A percentile compares a stretch with the other conserved stretches of the same genome.
Conservation (phyloP, 1,140 invertebrate species). For the Zeugodacus cucurbitae region DNA sequence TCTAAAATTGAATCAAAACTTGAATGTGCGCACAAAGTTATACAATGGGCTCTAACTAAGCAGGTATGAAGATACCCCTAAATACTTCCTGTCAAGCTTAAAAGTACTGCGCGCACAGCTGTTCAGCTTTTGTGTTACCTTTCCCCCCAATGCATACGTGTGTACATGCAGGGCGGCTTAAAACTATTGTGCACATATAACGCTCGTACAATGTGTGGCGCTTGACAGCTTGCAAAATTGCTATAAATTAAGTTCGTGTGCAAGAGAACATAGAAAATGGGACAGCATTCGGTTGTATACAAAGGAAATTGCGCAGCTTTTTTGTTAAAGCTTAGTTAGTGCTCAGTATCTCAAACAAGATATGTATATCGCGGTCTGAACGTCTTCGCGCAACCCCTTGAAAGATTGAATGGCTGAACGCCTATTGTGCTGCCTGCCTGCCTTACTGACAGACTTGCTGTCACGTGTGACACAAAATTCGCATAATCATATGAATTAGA, state of each 20-base stretch:
- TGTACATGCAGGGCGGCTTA: background rate
- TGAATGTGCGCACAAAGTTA: no score
- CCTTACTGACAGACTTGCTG: background rate
- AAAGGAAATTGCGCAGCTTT: slow-evolving; percentile 15
- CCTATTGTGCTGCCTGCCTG: background rate
- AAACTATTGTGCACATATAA: background rate
- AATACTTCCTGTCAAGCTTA: background rate
- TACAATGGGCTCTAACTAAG: background rate
- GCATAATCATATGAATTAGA: background rate
- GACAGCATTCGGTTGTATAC: background rate
- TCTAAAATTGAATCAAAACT: no score
- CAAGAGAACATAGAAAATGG: background rate
- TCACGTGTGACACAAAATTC: slow-evolving; percentile 35
- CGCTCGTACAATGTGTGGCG: background rate
- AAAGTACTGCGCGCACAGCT: background rate
- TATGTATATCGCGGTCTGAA: background rate
- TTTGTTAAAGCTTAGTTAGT: background rate
- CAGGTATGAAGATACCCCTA: background rate
- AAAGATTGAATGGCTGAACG: background rate
- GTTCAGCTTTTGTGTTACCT: background rate
- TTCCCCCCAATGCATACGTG: background rate
- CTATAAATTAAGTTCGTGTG: background rate
- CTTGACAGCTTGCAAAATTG: background rate
- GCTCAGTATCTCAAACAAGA: background rate
- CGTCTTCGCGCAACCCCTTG: background rate